Percentiles rank a stretch among this genome's conserved stretches.
phyloP scores from a whole-genome alignment of 2,888 invertebrate species.

The Caenorhabditis angaria region DNA sequence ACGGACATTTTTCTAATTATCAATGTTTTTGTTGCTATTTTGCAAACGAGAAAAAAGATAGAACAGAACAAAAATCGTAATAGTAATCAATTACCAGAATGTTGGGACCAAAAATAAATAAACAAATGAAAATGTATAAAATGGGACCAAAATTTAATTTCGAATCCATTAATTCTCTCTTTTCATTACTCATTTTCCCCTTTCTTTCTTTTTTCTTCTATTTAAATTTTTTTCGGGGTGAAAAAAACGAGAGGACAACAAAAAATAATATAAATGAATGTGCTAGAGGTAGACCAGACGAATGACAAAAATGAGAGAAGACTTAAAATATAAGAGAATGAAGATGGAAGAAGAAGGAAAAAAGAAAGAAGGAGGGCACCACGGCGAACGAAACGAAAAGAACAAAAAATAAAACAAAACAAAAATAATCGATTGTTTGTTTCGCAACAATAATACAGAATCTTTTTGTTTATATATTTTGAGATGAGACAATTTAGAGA shows the following conservation, averaged over 20 bases:
- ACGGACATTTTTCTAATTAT: neutral
- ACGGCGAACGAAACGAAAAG: constrained; percentile 8
- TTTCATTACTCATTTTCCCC: neutral
- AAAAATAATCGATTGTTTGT: constrained; percentile 10
- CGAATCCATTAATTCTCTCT: neutral
- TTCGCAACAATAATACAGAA: constrained; percentile 8
- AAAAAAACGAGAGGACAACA: constrained; percentile 9
- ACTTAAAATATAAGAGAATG: constrained; percentile 1
- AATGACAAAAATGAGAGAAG: constrained; percentile 12
- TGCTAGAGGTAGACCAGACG: constrained; percentile 3
- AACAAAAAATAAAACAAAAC: constrained; percentile 25
- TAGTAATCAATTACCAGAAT: neutral
- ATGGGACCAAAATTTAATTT: neutral
- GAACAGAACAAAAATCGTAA: neutral
- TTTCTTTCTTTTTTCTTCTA: constrained; percentile 1
- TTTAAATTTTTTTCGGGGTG: constrained; percentile 15
- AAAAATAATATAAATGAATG: constrained; percentile 8
- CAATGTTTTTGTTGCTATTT: no score
- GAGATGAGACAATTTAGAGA: no score
- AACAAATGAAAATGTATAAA: neutral
- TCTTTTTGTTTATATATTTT: neutral
- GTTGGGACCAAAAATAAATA: no score
- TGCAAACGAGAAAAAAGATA: no score
- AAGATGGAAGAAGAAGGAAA: constrained; percentile 17
- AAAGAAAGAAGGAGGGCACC: constrained; percentile 5